These are phyloP conservation scores for Neostethus bicornis DNA, from an alignment of 2,797 vertebrate species.

Conservation along the genomic window DNA sequence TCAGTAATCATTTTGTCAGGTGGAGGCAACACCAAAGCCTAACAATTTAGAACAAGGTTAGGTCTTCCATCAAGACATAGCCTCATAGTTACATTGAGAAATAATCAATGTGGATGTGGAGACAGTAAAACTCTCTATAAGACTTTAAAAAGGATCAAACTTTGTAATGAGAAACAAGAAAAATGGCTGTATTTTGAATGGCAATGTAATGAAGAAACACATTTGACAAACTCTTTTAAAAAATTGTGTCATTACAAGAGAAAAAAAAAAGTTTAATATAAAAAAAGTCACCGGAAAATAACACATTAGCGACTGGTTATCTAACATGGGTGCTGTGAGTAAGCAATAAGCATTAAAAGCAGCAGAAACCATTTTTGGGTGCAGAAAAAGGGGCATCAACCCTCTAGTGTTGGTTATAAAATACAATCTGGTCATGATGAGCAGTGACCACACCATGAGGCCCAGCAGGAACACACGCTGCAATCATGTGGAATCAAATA, in stretches of 20 bases:
- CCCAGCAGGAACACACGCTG: background rate
- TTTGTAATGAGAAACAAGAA: background rate
- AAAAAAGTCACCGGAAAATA: conserved; percentile 7
- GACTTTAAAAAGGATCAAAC: background rate
- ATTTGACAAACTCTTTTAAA: background rate
- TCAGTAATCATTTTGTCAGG: conserved; percentile 1
- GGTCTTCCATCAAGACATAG: no score
- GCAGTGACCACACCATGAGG: background rate
- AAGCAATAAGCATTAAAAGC: background rate
- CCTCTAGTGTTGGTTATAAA: background rate
- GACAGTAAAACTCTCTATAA: background rate
- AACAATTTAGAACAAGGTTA: no score
- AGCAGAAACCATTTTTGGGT: background rate
- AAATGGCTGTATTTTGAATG: background rate
- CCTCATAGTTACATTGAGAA: background rate
- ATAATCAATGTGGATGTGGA: background rate
- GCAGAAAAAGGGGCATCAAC: background rate
- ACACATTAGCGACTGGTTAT: background rate
- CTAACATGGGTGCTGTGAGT: background rate
- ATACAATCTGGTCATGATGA: background rate
- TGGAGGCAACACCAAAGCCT: no score
- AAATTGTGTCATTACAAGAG: background rate
- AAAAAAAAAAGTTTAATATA: conserved; percentile 4
- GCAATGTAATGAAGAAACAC: no score
- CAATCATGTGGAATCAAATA: background rate